Evolutionary conservation across 1,140 invertebrate species (phyloP), one percentile per base, ranked within the genome.

Genomic region (Drosophila santomea): DNA sequence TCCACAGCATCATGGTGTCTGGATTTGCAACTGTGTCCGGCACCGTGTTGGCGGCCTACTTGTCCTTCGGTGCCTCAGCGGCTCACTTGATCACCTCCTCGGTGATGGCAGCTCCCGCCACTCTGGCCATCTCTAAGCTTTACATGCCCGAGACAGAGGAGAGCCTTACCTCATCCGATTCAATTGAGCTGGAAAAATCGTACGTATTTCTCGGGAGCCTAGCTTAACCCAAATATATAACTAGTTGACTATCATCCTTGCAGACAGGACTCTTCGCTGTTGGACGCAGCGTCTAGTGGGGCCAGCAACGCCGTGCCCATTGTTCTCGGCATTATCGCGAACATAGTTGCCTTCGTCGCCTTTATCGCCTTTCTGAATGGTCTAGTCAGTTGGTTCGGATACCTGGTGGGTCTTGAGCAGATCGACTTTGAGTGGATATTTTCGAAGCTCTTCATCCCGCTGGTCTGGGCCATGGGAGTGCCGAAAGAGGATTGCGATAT

Each of bases 21-120:
- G 98, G 98, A 8, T 99, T 99, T 93, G 97, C 98, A 0, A 98
- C 98, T 8, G 97, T 99, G 17, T 98, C 98, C 38, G 98, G 97
- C 10, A 96, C 97, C 1, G 97, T 98, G 1, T 93, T 99, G 78
- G 98, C 97, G 0, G 97, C 98, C 1, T 99, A 99, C 90, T 97
- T 99, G 39, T 94, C 94, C 15, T 98, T 98, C 91, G 98, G 98
- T 2, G 97, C 98, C 5, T 94, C 96, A 66, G 94, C 97, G 2
- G 94, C 95, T 0, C 95, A 97, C 92, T 92, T 97, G 17, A 95
- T 99, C 50, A 97, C 97, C 0, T 97, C 98, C 0, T 97, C 97
- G 47, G 95, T 99, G 0, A 99, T 99, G 98, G 97, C 97, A 0
- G 98, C 98, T 1, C 98, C 98, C 0, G 97, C 97, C 25, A 96